Percentiles rank a stretch among this genome's conserved stretches.
Evolutionary conservation across 2,888 invertebrate species (phyloP).

Genomic region (Leptopilina syphax): DNA sequence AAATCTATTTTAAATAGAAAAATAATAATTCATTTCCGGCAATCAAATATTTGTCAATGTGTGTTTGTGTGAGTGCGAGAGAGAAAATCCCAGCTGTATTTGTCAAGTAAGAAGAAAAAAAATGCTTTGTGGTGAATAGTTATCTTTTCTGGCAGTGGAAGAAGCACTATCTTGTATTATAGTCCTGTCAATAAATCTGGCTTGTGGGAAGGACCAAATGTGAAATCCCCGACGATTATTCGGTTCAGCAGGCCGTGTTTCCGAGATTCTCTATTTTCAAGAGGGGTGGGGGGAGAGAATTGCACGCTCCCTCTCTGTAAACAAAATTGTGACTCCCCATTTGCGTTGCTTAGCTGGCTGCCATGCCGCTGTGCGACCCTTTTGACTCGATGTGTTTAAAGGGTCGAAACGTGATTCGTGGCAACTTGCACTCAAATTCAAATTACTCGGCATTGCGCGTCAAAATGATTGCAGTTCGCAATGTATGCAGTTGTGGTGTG

Average conservation of each 20-base stretch:
- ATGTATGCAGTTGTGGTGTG: conserved; percentile 50
- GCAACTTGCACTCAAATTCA: conserved; percentile 49
- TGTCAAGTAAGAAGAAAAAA: not conserved
- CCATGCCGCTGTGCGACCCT: not conserved
- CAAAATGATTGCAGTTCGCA: conserved; percentile 58
- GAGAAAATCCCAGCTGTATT: conserved; percentile 3
- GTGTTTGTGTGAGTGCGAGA: too few species aligned
- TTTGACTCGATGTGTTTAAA: conserved; percentile 8
- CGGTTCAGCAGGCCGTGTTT: conserved; percentile 30
- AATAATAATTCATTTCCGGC: too few species aligned
- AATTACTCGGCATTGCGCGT: conserved; percentile 46
- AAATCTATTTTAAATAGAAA: too few species aligned
- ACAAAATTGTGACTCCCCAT: conserved; percentile 13
- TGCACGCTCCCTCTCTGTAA: conserved; percentile 23
- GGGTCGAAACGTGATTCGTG: conserved; percentile 30
- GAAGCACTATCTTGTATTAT: not conserved
- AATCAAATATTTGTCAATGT: too few species aligned
- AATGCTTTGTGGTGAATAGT: conserved; percentile 5
- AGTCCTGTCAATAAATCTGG: conserved; percentile 26
- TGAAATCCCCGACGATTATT: conserved; percentile 22
- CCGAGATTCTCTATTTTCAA: conserved; percentile 31
- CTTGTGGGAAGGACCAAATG: conserved; percentile 13
- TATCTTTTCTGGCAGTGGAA: not conserved
- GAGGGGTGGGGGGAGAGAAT: not conserved
- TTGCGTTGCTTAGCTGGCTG: not conserved